Percentiles rank a stretch among this genome's conserved stretches.
These are phyloP conservation scores for Cartodere bifasciata DNA, from an alignment of 2,888 invertebrate species.

Conservation along the genomic window DNA sequence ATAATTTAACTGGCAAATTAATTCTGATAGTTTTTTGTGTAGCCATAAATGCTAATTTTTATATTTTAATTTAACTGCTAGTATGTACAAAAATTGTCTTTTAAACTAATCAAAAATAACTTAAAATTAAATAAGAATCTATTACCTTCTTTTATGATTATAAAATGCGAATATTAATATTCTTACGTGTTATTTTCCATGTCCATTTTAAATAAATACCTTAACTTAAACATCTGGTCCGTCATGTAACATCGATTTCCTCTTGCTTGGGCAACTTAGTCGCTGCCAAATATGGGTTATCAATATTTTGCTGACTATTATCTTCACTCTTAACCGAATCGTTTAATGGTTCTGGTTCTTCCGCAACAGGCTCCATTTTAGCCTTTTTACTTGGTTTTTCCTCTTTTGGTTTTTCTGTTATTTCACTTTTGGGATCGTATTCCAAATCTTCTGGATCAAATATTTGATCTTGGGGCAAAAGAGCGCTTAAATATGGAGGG, in stretches of 20 bases:
- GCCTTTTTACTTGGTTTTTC: constrained; percentile 23
- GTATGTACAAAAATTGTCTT: no score
- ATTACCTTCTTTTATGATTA: no score
- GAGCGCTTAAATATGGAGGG: constrained; percentile 73
- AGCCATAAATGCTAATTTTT: constrained; percentile 15
- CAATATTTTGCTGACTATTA: constrained; percentile 42
- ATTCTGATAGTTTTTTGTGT: no score
- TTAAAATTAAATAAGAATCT: no score
- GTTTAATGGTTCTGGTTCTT: constrained; percentile 26
- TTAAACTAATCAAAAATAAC: no score
- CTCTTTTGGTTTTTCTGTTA: constrained; percentile 28
- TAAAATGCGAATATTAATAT: no score
- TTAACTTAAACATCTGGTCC: no score
- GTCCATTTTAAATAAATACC: no score
- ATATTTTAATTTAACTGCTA: constrained; percentile 4
- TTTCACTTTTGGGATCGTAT: constrained; percentile 49
- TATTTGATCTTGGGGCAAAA: constrained; percentile 88
- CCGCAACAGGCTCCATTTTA: constrained; percentile 22
- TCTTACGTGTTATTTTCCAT: no score
- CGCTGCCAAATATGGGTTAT: constrained; percentile 57
- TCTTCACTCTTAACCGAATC: constrained; percentile 30
- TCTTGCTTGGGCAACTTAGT: constrained; percentile 32
- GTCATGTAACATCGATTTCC: constrained; percentile 18
- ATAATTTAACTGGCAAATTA: no score
- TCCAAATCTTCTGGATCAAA: constrained; percentile 81